Base-by-base conservation (phyloP, 2,888 invertebrate genomes). In the Ephialtes manifestator region DNA sequence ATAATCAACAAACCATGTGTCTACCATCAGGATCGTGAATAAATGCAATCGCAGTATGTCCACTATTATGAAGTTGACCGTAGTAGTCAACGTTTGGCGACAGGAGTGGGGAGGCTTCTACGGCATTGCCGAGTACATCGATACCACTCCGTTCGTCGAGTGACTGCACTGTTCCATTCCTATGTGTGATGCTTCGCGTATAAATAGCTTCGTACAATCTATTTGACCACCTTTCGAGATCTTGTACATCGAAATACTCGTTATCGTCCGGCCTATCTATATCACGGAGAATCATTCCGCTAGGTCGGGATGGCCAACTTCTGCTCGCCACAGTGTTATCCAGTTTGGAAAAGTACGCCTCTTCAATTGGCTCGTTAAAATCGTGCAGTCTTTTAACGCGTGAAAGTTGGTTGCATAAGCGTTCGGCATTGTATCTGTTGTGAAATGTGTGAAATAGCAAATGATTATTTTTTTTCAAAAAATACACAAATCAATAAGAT, bases 311-410 rank as follows among this genome's bases (percentile, higher is more conserved):
- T 0, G 97, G 97, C 97, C 97, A 97, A 1, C 96, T 95, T 0
- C 97, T 95, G 89, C 97, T 97, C 31, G 97, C 96, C 4, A 97
- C 96, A 87, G 96, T 94, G 1, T 97, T 97, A 94, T 97, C 97
- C 92, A 98, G 94, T 94, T 98, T 98, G 5, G 97, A 97, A 95
- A 97, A 98, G 94, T 98, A 98, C 0, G 96, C 98, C 92, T 98
- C 97, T 0, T 93, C 92, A 87, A 98, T 97, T n/a, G 97, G 96
- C 3, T 96, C 95, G 0, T 96, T 95, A 94, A 97, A 96, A 92
- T 97, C 95, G 87, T 95, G 95, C 88, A 95, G 96, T 0, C 96
- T 95, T 35, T 94, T 94, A 2, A 96, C 96, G 0, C 97, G 95
- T 0, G 95, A 92, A 89, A 98, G 92, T 4, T 95, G 95, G 93